Evolutionary conservation across 2,888 invertebrate genomes (phyloP).

Genomic region (Molorchus minor): DNA sequence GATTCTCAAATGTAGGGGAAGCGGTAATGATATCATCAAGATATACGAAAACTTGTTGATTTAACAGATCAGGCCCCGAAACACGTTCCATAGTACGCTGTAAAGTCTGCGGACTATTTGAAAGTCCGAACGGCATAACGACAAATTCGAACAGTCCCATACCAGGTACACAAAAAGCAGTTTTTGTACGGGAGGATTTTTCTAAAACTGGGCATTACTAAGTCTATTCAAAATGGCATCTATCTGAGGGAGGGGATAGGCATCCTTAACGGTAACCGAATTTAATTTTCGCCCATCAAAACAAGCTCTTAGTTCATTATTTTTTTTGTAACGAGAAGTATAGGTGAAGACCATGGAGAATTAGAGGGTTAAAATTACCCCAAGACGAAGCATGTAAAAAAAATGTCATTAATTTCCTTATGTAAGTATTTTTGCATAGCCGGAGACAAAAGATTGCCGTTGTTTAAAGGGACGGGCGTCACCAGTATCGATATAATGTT

Average conservation of each 20-base stretch:
- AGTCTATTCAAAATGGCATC: slow-evolving; percentile 47
- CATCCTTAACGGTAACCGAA: slow-evolving; percentile 47
- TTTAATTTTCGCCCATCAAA: slow-evolving; percentile 52
- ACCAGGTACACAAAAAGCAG: slow-evolving; percentile 8
- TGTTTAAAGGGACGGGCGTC: slow-evolving; percentile 24
- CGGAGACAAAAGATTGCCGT: slow-evolving; percentile 22
- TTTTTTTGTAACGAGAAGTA: slow-evolving; percentile 44
- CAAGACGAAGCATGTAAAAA: too few relatives aligned
- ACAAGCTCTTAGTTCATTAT: slow-evolving; percentile 47
- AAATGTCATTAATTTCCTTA: slow-evolving; percentile 22
- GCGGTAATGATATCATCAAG: too few relatives aligned
- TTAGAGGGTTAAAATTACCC: slow-evolving; percentile 43
- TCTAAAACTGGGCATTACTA: slow-evolving; percentile 45
- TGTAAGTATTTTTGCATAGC: slow-evolving; percentile 24
- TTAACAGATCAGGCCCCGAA: background rate
- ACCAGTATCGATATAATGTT: slow-evolving; percentile 7
- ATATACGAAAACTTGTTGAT: background rate
- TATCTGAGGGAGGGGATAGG: slow-evolving; percentile 50
- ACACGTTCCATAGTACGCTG: slow-evolving; percentile 2
- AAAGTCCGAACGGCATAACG: too few relatives aligned
- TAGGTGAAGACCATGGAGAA: slow-evolving; percentile 45
- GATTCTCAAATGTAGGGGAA: background rate
- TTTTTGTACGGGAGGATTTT: slow-evolving; percentile 17
- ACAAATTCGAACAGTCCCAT: slow-evolving; percentile 7
- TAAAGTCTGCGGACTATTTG: background rate